Percentiles rank a stretch among this genome's conserved stretches.
These are phyloP conservation scores for Laticauda laticaudata DNA, from an alignment of 2,113 vertebrate species.

Conservation along the genomic window DNA sequence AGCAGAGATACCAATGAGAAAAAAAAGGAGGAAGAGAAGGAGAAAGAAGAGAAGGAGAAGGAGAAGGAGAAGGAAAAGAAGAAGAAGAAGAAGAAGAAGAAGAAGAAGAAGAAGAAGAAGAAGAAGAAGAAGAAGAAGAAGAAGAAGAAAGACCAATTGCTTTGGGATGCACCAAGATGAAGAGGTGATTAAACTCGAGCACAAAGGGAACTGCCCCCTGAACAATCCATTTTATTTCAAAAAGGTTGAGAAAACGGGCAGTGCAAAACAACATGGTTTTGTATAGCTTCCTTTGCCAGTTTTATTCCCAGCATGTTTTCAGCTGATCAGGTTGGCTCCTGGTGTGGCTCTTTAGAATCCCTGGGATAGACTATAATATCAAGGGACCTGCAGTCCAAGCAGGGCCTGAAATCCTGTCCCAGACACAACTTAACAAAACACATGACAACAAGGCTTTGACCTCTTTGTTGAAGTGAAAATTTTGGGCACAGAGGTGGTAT, in stretches of 20 bases:
- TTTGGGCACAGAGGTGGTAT: too few species aligned
- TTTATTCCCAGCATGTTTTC: conserved; percentile 14
- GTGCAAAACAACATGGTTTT: background rate
- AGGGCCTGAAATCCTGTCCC: background rate
- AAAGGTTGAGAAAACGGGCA: conserved; percentile 17
- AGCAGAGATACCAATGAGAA: conserved; percentile 34
- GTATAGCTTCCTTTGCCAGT: conserved; percentile 7
- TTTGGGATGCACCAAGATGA: conserved; percentile 17
- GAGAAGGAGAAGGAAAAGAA: too few species aligned
- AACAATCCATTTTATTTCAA: conserved; percentile 1
- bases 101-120: background rate
- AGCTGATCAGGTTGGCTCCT: background rate
- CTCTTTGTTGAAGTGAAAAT: background rate
- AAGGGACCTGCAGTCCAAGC: background rate
- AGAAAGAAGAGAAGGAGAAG: too few species aligned
- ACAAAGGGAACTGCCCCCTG: background rate
- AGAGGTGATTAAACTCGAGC: conserved; percentile 36
- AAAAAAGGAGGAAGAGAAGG: too few species aligned
- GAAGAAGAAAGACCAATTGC: conserved; percentile 32
- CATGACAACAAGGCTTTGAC: background rate
- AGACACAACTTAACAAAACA: background rate
- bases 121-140: background rate
- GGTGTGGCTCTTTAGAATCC: background rate
- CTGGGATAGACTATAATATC: background rate
- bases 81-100: too few species aligned